Conservation (phyloP, 2,113 vertebrate genomes). For the Dromiciops gliroides region DNA sequence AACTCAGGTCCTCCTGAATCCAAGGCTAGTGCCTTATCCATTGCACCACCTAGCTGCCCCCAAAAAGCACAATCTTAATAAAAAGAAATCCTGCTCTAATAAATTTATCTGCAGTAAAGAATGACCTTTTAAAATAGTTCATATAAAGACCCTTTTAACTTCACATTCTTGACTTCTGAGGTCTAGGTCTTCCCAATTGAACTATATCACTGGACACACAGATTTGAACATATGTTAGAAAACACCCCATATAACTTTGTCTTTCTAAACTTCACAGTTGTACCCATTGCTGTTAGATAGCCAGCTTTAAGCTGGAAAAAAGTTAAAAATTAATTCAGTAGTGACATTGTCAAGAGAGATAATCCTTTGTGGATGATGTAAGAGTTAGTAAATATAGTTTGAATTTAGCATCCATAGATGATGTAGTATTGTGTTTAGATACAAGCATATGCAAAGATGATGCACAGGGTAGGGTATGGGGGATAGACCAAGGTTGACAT, state of each 20-base stretch:
- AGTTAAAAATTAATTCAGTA: constrained; percentile 28
- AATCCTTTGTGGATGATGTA: background rate
- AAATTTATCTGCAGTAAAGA: constrained; percentile 29
- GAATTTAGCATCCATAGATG: constrained; percentile 21
- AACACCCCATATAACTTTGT: constrained; percentile 14
- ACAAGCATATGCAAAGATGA: background rate
- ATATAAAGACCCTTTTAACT: constrained; percentile 36
- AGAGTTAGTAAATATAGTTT: constrained; percentile 15
- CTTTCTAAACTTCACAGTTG: constrained; percentile 11
- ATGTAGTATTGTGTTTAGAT: constrained; percentile 36
- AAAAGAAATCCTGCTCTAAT: constrained; percentile 43
- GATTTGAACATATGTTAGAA: constrained; percentile 39
- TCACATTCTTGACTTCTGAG: constrained; percentile 55
- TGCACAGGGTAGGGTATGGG: background rate
- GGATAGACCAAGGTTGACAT: background rate
- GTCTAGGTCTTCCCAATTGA: constrained; percentile 26
- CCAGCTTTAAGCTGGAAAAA: background rate
- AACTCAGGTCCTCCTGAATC: too few relatives aligned
- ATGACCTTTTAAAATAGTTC: constrained; percentile 54
- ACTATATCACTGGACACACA: constrained; percentile 37
- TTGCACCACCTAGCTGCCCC: too few relatives aligned
- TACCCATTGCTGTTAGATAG: constrained; percentile 5
- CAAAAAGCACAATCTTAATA: constrained; percentile 47
- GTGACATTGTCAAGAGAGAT: constrained; percentile 7
- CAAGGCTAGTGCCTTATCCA: too few relatives aligned